phyloP scores from a whole-genome alignment of 2,113 vertebrate species.

The Struthio camelus region DNA sequence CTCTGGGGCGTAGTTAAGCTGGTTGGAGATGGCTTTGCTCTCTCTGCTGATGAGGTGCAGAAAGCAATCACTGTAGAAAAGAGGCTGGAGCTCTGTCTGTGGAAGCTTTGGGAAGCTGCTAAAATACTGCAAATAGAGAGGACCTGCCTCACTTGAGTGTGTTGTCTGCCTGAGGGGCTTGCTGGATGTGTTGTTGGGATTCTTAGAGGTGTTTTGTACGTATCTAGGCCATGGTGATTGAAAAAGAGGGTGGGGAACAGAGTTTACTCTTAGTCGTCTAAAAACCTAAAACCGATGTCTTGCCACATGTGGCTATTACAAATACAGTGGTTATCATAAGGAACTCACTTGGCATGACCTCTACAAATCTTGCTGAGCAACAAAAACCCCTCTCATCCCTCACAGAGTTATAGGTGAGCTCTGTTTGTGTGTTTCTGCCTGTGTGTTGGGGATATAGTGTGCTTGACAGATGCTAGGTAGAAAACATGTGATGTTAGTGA shows the following conservation, averaged over 20 bases:
- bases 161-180: background rate
- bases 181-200: background rate
- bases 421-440: fast-evolving
- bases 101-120: background rate
- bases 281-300: background rate
- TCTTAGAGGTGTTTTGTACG: background rate
- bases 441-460: background rate
- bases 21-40: background rate
- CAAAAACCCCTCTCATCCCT: background rate
- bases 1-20: background rate
- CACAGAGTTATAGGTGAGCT: background rate
- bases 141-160: background rate
- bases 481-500: background rate
- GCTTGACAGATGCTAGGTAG: background rate
- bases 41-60: background rate
- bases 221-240: background rate
- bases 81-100: background rate
- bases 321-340: background rate
- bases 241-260: background rate
- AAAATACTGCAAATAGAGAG: background rate
- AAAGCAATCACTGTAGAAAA: conserved; percentile 2
- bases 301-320: background rate
- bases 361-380: background rate
- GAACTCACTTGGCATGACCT: background rate
- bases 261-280: background rate